These are phyloP conservation scores for Aphelocoma coerulescens DNA, from an alignment of 2,113 vertebrate genomes.

Conservation along the genomic window DNA sequence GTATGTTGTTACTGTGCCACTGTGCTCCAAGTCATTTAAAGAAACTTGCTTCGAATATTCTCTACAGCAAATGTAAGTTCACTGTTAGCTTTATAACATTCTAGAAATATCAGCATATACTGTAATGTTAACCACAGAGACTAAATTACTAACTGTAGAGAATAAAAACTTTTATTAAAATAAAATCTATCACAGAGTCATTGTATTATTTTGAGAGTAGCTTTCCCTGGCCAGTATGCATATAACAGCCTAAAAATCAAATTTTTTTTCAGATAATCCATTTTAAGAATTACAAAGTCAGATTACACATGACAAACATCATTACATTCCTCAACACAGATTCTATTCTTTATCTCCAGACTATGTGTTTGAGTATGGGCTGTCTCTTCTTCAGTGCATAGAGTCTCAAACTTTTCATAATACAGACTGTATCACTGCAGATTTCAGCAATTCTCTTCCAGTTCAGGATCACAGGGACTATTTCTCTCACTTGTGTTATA, in stretches of 20 bases:
- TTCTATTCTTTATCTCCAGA: not conserved
- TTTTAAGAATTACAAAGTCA: not conserved
- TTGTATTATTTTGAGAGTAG: not conserved
- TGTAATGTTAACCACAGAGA: not conserved
- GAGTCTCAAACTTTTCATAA: not conserved
- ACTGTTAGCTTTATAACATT: not conserved
- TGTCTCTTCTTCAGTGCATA: not conserved
- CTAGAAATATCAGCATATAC: not conserved
- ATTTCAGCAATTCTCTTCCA: not conserved
- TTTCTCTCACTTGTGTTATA: not conserved
- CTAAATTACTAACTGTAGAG: not conserved
- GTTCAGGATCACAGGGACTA: not conserved
- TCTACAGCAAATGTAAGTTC: not conserved
- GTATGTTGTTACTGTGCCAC: not conserved
- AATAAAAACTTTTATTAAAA: not conserved
- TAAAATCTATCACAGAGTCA: not conserved
- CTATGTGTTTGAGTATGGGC: accelerated
- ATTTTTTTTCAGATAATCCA: not conserved
- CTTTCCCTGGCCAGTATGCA: not conserved
- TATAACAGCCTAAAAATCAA: not conserved
- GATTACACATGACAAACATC: not conserved
- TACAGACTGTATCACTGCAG: not conserved
- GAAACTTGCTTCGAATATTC: not conserved
- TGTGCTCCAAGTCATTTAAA: not conserved
- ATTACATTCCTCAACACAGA: not conserved